phyloP scores from a whole-genome alignment of 2,113 vertebrate species.

The Cryptoleucopteryx plumbea region DNA sequence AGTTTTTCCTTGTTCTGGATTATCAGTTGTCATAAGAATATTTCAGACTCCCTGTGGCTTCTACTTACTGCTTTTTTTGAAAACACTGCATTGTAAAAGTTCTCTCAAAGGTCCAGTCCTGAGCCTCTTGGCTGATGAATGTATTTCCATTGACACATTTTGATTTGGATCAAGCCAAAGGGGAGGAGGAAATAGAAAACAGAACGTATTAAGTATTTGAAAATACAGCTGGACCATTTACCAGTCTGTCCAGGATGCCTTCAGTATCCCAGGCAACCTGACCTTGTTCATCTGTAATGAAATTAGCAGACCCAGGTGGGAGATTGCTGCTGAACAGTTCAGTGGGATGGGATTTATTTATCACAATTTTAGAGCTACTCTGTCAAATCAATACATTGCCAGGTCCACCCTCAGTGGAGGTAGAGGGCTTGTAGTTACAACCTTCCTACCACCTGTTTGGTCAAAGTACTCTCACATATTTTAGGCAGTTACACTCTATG shows the following conservation, averaged over 20 bases:
- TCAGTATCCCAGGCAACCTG: slow-evolving; percentile 5
- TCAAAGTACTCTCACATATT: not conserved
- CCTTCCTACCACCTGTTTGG: not conserved
- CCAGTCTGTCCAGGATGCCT: not conserved
- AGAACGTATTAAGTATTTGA: not conserved
- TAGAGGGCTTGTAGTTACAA: not conserved
- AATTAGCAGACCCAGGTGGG: not conserved
- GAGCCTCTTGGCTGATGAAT: not conserved
- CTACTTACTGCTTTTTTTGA: slow-evolving; percentile 24
- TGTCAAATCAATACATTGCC: not conserved
- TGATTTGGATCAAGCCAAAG: not conserved
- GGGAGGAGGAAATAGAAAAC: not conserved
- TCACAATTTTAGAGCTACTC: not conserved
- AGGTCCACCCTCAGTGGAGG: not conserved
- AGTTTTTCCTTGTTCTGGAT: slow-evolving; percentile 57
- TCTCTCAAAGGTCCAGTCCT: not conserved
- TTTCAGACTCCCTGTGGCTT: slow-evolving; percentile 18
- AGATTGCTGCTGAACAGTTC: not conserved
- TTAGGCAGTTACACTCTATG: not conserved
- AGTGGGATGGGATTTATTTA: slow-evolving; percentile 17
- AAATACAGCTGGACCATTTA: not conserved
- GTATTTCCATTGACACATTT: not conserved
- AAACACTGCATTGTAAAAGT: slow-evolving; percentile 2
- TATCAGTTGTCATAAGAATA: slow-evolving; percentile 59
- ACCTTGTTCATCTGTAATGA: slow-evolving; percentile 6